A percentile compares a stretch with the other conserved stretches of the same genome.
phyloP scores from a whole-genome alignment of 2,113 vertebrate genomes.

The Syngnathus floridae region DNA sequence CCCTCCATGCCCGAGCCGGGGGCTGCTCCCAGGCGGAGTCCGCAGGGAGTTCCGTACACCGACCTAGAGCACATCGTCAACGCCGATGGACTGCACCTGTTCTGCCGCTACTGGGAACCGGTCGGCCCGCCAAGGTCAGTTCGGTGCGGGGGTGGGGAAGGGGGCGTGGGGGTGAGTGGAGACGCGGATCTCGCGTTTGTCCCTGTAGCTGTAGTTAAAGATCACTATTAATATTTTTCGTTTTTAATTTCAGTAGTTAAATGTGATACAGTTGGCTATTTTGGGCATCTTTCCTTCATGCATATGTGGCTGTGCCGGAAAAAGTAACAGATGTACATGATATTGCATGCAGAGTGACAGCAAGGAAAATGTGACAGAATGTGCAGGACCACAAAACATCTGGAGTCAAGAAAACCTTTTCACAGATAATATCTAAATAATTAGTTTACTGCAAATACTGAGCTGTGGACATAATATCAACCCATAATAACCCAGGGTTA shows the following conservation, averaged over 20 bases:
- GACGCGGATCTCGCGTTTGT: not conserved
- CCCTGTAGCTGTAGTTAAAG: no score
- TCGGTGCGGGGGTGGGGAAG: not conserved
- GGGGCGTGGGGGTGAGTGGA: not conserved
- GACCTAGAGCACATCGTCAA: constrained; percentile 86
- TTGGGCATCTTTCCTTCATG: not conserved
- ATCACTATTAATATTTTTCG: not conserved
- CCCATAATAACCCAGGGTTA: not conserved
- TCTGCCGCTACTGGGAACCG: constrained; percentile 96
- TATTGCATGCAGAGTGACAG: constrained; percentile 13
- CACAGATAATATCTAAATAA: not conserved
- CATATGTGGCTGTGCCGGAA: constrained; percentile 3
- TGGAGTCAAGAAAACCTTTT: constrained; percentile 21
- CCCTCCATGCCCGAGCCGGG: constrained; percentile 82
- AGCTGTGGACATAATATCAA: not conserved
- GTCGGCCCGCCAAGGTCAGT: constrained; percentile 79
- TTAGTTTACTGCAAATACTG: not conserved
- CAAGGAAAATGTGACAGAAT: constrained; percentile 8
- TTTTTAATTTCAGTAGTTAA: not conserved
- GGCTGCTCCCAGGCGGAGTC: constrained; percentile 73
- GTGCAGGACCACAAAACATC: constrained; percentile 26
- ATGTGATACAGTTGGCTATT: not conserved
- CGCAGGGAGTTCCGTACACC: constrained; percentile 78
- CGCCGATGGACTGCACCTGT: constrained; percentile 85
- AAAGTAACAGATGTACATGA: constrained; percentile 35